Evolutionary conservation across 2,888 invertebrate genomes (phyloP).

Genomic region (Melanargia galathea): DNA sequence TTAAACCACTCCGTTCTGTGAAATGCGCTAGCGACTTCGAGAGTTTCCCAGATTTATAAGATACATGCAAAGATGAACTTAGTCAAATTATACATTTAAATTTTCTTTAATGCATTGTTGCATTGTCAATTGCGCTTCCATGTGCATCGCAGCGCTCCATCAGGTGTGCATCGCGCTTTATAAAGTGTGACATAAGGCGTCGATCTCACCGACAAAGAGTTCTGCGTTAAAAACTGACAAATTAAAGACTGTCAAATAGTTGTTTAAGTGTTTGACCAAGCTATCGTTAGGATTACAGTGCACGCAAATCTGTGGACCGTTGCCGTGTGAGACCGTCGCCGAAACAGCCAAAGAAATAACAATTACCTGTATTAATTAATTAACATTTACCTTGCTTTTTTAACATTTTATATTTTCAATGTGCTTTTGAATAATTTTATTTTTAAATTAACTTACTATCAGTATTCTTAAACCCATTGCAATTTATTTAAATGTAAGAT

Average conservation of each 20-base stretch:
- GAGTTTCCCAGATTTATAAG: no score
- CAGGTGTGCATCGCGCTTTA: no score
- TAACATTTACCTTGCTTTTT: slow-evolving; percentile 14
- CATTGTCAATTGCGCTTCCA: no score
- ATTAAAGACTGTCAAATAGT: background rate
- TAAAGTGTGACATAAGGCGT: slow-evolving; percentile 8
- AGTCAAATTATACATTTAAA: no score
- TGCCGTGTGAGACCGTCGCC: background rate
- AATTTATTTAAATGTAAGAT: slow-evolving; percentile 22
- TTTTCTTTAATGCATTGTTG: no score
- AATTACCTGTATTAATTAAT: slow-evolving; percentile 17
- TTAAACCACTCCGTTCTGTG: no score
- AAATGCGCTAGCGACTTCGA: no score
- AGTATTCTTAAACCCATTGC: slow-evolving; percentile 19
- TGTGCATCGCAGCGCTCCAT: no score
- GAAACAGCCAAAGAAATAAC: slow-evolving; percentile 32
- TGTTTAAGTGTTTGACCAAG: no score
- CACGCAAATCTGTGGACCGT: background rate
- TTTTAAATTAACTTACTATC: slow-evolving; percentile 3
- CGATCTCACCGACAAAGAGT: background rate
- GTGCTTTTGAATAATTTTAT: slow-evolving; percentile 1
- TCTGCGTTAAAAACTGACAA: background rate
- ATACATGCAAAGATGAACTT: no score
- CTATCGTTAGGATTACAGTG: no score
- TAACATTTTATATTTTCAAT: slow-evolving; percentile 14